Evolutionary conservation across 2,888 invertebrate species (phyloP), one percentile per base, ranked within the genome.

Genomic region (Lithodes maja): DNA sequence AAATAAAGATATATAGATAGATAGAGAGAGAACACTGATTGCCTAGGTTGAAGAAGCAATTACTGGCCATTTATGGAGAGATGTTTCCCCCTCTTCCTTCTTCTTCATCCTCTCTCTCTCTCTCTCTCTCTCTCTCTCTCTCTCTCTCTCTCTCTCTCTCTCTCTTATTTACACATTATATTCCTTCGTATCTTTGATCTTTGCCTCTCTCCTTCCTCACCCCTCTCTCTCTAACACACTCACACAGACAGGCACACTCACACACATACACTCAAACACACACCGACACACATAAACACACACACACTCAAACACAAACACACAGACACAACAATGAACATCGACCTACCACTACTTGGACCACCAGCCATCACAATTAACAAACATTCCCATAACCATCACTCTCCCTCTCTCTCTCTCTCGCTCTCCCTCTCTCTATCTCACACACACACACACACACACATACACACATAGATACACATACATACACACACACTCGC

Each of bases 91-190:
- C 33, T 33, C 33, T 33, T 33, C 33, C 33, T 33, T 33, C 33
- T 33, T 33, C 33, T 33, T 33, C 33, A 33, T 33, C 33, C 33
- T 33, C 33, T 33, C 33, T 33, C 33, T 33, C 33, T 33, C 33
- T 33, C 33, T 33, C 33, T 33, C 33, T 79, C 79, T 15, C 52
- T 79, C 79, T n/a, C 52, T 79, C 54, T 79, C 52, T 54, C 54
- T 79, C 79, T 54, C 53, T 79, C 79, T 79, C 79, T 54, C 79
- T 79, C 52, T 53, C 79, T 79, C 54, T 54, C 54, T 79, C 33
- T 54, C 54, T 79, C 79, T 15, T n/a, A n/a, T n/a, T n/a, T n/a
- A n/a, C n/a, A n/a, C n/a, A n/a, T n/a, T n/a, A n/a, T n/a, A n/a
- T n/a, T n/a, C n/a, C n/a, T n/a, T n/a, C n/a, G n/a, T n/a, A n/a